These are phyloP conservation scores for Margaritifera margaritifera DNA, from an alignment of 2,888 invertebrate species.

Conservation along the genomic window DNA sequence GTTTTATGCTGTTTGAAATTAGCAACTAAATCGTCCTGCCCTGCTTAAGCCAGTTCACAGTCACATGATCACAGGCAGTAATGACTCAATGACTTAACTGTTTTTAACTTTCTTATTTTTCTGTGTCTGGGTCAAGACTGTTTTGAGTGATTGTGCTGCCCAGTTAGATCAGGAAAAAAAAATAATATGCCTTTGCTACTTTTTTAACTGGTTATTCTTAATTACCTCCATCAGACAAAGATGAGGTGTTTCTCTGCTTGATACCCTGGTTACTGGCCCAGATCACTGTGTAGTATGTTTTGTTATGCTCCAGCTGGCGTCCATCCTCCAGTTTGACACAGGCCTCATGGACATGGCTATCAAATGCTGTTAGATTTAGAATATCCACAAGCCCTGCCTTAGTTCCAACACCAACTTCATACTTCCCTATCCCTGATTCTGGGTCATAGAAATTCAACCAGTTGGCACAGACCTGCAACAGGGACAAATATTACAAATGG, in stretches of 20 bases:
- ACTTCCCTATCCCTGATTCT: conserved; percentile 49
- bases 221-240: conserved; percentile 46
- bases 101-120: too few species aligned
- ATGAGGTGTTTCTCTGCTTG: conserved; percentile 44
- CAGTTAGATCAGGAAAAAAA: too few species aligned
- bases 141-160: too few species aligned
- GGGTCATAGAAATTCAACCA: conserved; percentile 55
- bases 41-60: too few species aligned
- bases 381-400: conserved; percentile 23
- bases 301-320: conserved; percentile 33
- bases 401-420: conserved; percentile 37
- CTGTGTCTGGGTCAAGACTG: too few species aligned
- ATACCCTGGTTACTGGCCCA: conserved; percentile 51
- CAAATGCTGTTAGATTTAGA: conserved; percentile 20
- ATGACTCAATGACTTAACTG: too few species aligned
- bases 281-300: conserved; percentile 38
- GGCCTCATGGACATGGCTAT: conserved; percentile 19
- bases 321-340: conserved; percentile 35
- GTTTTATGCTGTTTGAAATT: too few species aligned
- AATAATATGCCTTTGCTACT: too few species aligned
- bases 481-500: too few species aligned
- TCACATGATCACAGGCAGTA: too few species aligned
- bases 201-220: neutral
- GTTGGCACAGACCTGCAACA: conserved; percentile 53
- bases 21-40: too few species aligned